Percentiles rank a stretch among this genome's conserved stretches.
Conservation (phyloP, 2,797 vertebrate species). For the Cygnus olor region DNA sequence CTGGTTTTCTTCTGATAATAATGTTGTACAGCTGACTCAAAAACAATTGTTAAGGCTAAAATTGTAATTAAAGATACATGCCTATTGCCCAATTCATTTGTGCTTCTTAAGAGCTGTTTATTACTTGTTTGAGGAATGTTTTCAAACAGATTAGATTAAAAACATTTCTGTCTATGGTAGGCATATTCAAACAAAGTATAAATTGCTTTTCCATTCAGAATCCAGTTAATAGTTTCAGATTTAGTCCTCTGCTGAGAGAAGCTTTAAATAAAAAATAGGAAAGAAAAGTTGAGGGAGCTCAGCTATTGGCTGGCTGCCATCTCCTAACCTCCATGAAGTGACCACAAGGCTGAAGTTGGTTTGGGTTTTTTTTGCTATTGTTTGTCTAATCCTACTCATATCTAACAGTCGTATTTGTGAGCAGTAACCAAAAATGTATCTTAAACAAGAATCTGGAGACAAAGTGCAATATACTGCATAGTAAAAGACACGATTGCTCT, state of each 20-base stretch:
- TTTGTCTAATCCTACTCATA: neutral
- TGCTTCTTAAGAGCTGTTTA: neutral
- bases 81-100: neutral
- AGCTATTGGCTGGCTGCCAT: neutral
- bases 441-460: neutral
- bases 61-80: constrained; percentile 2
- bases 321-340: neutral
- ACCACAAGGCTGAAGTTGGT: neutral
- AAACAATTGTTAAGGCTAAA: constrained; percentile 1
- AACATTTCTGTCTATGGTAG: neutral
- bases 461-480: neutral
- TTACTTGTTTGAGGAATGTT: constrained; percentile 24
- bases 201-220: neutral
- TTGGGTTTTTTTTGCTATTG: neutral
- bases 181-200: neutral
- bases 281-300: neutral
- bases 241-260: neutral
- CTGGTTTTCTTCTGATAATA: neutral
- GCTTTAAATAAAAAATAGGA: neutral
- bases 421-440: neutral
- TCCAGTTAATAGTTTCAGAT: neutral
- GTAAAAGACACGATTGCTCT: neutral
- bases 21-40: neutral
- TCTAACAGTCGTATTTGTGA: neutral
- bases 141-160: neutral